phyloP scores from a whole-genome alignment of 2,888 invertebrate species.

The Drosophila subquinaria region DNA sequence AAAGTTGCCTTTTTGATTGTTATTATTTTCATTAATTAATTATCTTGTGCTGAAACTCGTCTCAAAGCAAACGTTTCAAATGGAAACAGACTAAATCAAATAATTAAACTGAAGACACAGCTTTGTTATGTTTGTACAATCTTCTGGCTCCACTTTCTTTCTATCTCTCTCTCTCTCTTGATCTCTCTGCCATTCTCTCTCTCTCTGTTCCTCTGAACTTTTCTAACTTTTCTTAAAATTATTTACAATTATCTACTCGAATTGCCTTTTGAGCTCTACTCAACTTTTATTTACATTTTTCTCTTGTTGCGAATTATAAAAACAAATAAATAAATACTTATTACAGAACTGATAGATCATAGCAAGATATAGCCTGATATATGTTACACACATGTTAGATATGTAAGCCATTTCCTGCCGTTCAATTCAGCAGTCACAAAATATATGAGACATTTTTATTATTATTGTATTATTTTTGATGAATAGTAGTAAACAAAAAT shows the following conservation, averaged over 20 bases:
- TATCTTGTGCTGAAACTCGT: conserved; percentile 41
- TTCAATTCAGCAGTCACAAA: background rate
- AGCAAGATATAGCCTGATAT: background rate
- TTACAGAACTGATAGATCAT: conserved; percentile 4
- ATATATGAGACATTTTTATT: background rate
- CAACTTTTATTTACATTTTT: conserved; percentile 13
- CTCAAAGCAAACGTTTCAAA: conserved; percentile 25
- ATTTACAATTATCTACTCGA: conserved; percentile 33
- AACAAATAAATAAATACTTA: conserved; percentile 4
- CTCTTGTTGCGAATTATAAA: conserved; percentile 12
- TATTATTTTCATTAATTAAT: conserved; percentile 51
- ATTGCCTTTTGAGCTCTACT: conserved; percentile 31
- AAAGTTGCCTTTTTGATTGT: conserved; percentile 49
- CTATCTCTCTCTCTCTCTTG: background rate
- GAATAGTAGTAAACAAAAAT: background rate
- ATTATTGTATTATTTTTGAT: background rate
- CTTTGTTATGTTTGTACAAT: conserved; percentile 57
- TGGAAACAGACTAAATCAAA: conserved; percentile 11
- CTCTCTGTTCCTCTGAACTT: conserved; percentile 17
- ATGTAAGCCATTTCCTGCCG: conserved; percentile 9
- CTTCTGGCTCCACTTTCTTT: conserved; percentile 25
- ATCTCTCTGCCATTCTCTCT: conserved; percentile 16
- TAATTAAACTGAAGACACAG: conserved; percentile 18
- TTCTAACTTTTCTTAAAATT: conserved; percentile 19
- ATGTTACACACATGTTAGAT: background rate